Evolutionary conservation across 2,888 invertebrate species (phyloP).

Genomic region (Drosophila infuscata): DNA sequence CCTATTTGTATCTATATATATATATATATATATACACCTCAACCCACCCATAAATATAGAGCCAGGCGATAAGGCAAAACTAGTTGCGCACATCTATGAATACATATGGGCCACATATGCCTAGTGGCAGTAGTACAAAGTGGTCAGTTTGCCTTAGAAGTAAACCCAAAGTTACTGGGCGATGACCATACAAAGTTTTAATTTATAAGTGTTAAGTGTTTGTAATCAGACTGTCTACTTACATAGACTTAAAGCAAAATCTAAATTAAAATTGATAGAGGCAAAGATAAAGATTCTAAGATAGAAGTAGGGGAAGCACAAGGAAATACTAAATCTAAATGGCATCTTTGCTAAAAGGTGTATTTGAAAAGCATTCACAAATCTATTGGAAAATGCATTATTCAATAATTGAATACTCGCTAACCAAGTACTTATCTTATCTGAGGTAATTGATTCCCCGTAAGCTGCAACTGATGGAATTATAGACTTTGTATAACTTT

Average conservation of each 20-base stretch:
- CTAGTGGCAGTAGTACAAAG: background rate
- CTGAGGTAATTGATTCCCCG: conserved; percentile 68
- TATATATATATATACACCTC: background rate
- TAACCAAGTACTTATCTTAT: conserved; percentile 59
- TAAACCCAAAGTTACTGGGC: conserved; percentile 5
- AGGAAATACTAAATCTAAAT: background rate
- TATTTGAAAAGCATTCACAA: background rate
- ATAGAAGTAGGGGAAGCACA: background rate
- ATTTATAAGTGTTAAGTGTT: conserved; percentile 6
- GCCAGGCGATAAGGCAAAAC: conserved; percentile 58
- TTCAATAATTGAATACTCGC: background rate
- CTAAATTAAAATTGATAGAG: background rate
- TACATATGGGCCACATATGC: conserved; percentile 3
- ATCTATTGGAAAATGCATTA: background rate
- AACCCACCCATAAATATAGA: conserved; percentile 35
- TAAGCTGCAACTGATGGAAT: conserved; percentile 63
- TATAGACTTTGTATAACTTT: conserved; percentile 39
- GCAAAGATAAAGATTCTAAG: background rate
- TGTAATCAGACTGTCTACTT: conserved; percentile 12
- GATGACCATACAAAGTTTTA: conserved; percentile 16
- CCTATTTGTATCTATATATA: background rate
- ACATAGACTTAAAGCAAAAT: background rate
- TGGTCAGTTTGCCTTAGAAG: conserved; percentile 30
- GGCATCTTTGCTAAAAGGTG: background rate
- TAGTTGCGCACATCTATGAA: conserved; percentile 37